Conservation (phyloP, 2,888 invertebrate genomes). For the Cabera pusaria region DNA sequence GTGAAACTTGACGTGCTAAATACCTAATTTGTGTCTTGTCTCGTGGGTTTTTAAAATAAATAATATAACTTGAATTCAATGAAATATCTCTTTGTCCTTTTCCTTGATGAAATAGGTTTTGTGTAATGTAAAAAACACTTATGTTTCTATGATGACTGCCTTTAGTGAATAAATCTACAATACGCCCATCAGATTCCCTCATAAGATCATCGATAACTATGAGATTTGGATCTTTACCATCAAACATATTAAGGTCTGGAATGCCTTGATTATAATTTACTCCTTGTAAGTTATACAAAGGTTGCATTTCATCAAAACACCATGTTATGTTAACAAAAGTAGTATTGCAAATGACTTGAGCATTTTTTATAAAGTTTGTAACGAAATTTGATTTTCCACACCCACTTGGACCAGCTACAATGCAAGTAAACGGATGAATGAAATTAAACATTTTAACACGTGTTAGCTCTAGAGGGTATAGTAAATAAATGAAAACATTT, state of each 20-base stretch:
- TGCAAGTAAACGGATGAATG: conserved; percentile 32
- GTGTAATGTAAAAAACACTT: conserved; percentile 38
- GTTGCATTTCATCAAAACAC: no score
- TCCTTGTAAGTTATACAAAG: no score
- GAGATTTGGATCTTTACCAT: no score
- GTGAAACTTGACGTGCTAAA: conserved; percentile 33
- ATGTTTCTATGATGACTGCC: conserved; percentile 33
- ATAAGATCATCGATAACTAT: conserved; percentile 40
- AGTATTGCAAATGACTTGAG: no score
- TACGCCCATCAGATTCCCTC: no score
- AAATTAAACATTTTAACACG: no score
- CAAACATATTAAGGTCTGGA: no score
- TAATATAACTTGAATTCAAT: conserved; percentile 31
- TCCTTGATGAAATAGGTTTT: conserved; percentile 37
- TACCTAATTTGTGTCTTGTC: conserved; percentile 35
- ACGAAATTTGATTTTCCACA: conserved; percentile 34
- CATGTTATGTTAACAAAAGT: no score
- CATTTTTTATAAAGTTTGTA: conserved; percentile 21
- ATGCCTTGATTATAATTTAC: no score
- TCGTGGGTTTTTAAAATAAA: no score
- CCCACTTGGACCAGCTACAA: conserved; percentile 34
- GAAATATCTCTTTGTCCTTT: conserved; percentile 36
- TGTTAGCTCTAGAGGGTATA: no score
- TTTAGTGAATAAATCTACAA: conserved; percentile 33
- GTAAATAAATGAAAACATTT: no score